Base-by-base conservation (phyloP, 2,797 vertebrate genomes). In the Philypnodon macrostomus region DNA sequence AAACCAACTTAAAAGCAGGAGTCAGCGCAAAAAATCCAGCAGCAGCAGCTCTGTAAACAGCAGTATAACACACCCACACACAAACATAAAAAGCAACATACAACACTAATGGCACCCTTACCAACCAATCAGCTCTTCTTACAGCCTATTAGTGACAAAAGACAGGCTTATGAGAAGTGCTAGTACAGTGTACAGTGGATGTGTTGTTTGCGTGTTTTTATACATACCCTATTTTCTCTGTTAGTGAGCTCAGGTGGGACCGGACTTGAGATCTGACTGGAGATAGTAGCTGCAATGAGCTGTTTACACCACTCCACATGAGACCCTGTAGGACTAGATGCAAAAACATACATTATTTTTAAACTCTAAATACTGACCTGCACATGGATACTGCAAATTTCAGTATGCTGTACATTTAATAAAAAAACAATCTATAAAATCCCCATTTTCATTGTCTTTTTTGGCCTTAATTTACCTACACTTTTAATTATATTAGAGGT, bases 281-380 rank as follows among this genome's bases (percentile, higher is more conserved):
- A 95, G 86, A 98, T 93, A 59, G 96, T 98, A 46, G 95, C 96
- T 50, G 96, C 96, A 17, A 98, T 97, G 47, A 98, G 89, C 84
- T 98, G 95, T 85, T 98, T 98, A 77, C 96, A 98, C 96, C 96
- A 98, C 68, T 98, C 95, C 54, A 98, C 96, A 38, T 98, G 96
- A 33, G 94, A 97, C 63, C 93, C 93, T 80, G 94, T 87, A 1
- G 93, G 92, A 85, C 96, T 98, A 78, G 36, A 26, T 2, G 29
- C 10, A 42, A 10, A 8, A 1, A 33, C 5, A 40, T 4, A 21
- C 10, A 38, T n/a, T n/a, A n/a, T n/a, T n/a, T n/a, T n/a, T n/a
- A n/a, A n/a, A n/a, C n/a, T n/a, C n/a, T n/a, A n/a, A n/a, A n/a
- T n/a, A n/a, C n/a, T n/a, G n/a, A n/a, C n/a, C n/a, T n/a, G n/a